Base-by-base conservation (phyloP, 2,888 invertebrate genomes). In the Eurytoma adleriae region DNA sequence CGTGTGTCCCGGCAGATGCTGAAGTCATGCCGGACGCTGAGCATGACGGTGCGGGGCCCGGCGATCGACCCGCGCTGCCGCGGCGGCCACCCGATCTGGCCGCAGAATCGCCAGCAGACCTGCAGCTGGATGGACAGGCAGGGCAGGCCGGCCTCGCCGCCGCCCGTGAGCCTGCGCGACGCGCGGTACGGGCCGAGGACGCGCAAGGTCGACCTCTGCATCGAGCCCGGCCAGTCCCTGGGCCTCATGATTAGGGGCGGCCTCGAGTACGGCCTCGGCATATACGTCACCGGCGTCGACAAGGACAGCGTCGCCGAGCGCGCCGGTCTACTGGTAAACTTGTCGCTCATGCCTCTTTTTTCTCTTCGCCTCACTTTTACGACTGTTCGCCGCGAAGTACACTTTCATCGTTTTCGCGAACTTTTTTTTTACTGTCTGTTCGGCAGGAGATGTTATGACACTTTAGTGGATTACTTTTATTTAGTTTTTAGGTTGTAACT, bases 241-340 rank as follows among this genome's bases (percentile, higher is more conserved):
- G 98, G 98, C 13, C 92, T 98, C 86, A 97, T 97, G 97, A 98
- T 98, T 86, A 93, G 98, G 82, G 98, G 98, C 40, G 98, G 98
- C 18, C 94, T 97, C 78, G 98, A 98, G 91, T 98, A 98, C 92
- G 98, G 96, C 87, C 94, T 98, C 83, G 98, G 98, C 30, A 97
- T 98, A 90, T 98, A 97, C 92, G 96, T 98, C 88, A 98, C 98
- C 0, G 98, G 98, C 54, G 97, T 98, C 76, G 98, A 98, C 91
- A 96, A 96, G 89, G 96, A 96, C 86, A 98, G 98, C 74, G 96
- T 97, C 0, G 98, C 98, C 1, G 97, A 98, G 90, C 93, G 96
- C 88, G 96, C 96, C 80, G 98, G 98, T 64, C 93, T 98, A 52
- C 94, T 96, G 96, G 97, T 96, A 91, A 91, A 91, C 89, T 67